Conservation (phyloP, 1,140 invertebrate species). For the Orchesella cincta region DNA sequence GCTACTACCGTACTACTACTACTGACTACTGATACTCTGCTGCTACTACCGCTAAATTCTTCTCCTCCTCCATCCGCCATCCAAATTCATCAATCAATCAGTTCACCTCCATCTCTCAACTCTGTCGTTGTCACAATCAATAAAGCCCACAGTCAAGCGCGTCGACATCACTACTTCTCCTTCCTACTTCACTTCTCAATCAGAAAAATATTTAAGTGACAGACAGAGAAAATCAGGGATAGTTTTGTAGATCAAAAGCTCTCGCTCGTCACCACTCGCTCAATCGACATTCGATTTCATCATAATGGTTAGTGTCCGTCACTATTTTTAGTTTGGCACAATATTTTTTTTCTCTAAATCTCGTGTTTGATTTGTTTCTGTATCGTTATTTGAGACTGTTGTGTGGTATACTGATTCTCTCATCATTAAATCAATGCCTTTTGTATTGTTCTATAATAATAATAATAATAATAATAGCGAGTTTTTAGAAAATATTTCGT, state of each 20-base stretch:
- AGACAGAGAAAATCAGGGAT: constrained; percentile 14
- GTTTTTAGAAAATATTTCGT: neutral
- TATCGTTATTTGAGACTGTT: neutral
- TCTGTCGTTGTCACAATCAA: neutral
- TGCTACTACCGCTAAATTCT: constrained; percentile 1
- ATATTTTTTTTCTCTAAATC: constrained; percentile 14
- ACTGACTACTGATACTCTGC: neutral
- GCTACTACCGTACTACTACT: neutral
- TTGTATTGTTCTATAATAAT: neutral
- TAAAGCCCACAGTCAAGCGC: neutral
- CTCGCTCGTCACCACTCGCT: constrained; percentile 2
- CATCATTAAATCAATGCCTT: neutral
- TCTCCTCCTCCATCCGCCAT: neutral
- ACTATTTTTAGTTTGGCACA: constrained; percentile 18
- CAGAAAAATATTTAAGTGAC: neutral
- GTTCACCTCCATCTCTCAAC: neutral
- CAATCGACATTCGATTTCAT: constrained; percentile 14
- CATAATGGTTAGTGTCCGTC: constrained; percentile 19
- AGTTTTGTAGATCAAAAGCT: constrained; percentile 18
- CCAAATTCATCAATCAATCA: neutral
- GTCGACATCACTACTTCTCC: constrained; percentile 1
- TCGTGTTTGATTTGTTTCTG: neutral
- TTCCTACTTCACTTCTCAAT: constrained; percentile 7
- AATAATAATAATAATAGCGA: neutral
- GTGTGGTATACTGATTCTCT: neutral